Evolutionary conservation across 2,113 vertebrate genomes (phyloP), one percentile per base, ranked within the genome.

Genomic region (Rhinolophus sinicus): DNA sequence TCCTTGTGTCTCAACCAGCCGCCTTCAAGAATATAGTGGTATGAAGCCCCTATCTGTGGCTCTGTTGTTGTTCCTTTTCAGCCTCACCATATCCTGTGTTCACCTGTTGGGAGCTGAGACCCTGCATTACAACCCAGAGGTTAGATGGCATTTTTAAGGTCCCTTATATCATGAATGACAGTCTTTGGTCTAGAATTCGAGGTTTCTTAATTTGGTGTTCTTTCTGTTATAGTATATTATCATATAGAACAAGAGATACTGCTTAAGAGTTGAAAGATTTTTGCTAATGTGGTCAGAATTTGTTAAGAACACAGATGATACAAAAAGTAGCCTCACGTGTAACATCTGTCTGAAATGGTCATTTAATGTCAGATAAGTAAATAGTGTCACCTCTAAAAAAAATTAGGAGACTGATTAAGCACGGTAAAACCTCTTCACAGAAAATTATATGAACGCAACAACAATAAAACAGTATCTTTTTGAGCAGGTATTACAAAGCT

Each of bases 281-380:
- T 88, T 93, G 47, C 58, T 86, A 76, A 86, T 0, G 9, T 70
- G 26, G 40, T 44, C 16, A 94, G 82, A 94, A 47, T 85, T 13
- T 77, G 19, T 91, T 77, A 77, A 47, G 70, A 88, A 44, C 30
- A 26, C 4, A 70, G 12, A 33, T 44, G 64, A 52, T n/a, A 77
- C n/a, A 44, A 78, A 92, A 95, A 60, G 40, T 22, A 91, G 44
- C 14, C 18, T 87, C 22, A 0, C 21, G 54, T 30, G 10, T 80
- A 69, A 76, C 67, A 96, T 38, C 40, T 92, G 9, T 22, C 44
- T 95, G 87, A 81, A 92, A 50, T 69, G 56, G n/a, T 62, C 64
- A 69, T 67, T 78, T 24, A 35, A 58, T 8, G 38, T 52, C 54
- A 89, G 28, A 40, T 56, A 72, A 81, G 50, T 38, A 89, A 90